Conservation (phyloP, 2,113 vertebrate genomes). For the Campylomormyrus tamandua region DNA sequence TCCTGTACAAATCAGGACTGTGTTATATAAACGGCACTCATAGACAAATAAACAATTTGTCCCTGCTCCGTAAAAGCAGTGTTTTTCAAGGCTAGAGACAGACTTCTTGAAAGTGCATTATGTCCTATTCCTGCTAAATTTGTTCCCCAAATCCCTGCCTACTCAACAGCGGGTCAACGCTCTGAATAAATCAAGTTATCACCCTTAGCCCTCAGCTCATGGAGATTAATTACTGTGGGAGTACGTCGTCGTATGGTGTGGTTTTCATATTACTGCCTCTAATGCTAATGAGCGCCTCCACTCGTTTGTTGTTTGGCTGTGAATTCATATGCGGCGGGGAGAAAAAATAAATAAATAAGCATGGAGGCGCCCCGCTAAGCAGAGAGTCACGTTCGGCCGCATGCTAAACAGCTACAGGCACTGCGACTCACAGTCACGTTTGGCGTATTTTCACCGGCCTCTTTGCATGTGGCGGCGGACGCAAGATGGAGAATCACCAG, state of each 20-base stretch:
- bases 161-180: not conserved
- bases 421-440: not conserved
- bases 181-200: constrained; percentile 4
- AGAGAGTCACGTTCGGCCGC: not conserved
- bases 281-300: not conserved
- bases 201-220: not conserved
- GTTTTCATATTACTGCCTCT: not conserved
- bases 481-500: not conserved
- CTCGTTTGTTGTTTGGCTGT: not conserved
- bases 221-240: constrained; percentile 3
- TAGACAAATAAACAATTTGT: not conserved
- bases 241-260: not conserved
- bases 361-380: not conserved
- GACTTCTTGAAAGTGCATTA: not conserved
- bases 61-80: not conserved
- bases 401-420: not conserved
- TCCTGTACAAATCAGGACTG: not conserved
- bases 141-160: constrained; percentile 5
- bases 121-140: constrained; percentile 1
- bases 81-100: not conserved
- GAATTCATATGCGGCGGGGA: not conserved
- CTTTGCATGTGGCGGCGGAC: not conserved
- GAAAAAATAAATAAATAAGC: not conserved
- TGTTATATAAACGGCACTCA: not conserved
- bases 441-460: not conserved